Evolutionary conservation across 1,140 invertebrate genomes (phyloP).

Genomic region (Daktulosphaira vitifoliae): DNA sequence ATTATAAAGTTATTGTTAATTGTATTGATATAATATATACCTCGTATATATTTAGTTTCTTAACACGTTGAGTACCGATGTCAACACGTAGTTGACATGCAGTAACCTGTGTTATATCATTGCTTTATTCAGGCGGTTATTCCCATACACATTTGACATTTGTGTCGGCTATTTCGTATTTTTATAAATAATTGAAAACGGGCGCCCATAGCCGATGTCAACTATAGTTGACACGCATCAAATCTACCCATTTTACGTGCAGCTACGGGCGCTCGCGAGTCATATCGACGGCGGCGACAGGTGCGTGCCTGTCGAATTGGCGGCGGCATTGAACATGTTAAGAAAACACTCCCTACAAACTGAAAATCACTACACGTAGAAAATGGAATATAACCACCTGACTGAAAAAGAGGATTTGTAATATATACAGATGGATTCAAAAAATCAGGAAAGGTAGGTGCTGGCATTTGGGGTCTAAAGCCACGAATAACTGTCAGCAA

Average conservation of each 20-base stretch:
- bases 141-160: no score
- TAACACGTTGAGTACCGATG: not conserved
- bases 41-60: not conserved
- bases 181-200: constrained; percentile 1
- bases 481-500: no score
- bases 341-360: no score
- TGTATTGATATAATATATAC: no score
- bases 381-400: no score
- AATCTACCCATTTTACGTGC: not conserved
- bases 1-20: no score
- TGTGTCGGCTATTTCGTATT: no score
- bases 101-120: not conserved
- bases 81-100: constrained; percentile 1
- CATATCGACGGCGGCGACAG: not conserved
- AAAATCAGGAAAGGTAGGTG: no score
- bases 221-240: constrained; percentile 1
- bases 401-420: no score
- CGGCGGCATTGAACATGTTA: not conserved
- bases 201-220: not conserved
- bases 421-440: no score
- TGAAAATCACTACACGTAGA: no score
- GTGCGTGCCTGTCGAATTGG: not conserved
- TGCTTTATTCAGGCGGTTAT: not conserved
- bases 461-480: no score
- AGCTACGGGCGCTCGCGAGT: not conserved